Conservation (phyloP, 2,113 vertebrate genomes). For the Chloropsis cyanopogon region DNA sequence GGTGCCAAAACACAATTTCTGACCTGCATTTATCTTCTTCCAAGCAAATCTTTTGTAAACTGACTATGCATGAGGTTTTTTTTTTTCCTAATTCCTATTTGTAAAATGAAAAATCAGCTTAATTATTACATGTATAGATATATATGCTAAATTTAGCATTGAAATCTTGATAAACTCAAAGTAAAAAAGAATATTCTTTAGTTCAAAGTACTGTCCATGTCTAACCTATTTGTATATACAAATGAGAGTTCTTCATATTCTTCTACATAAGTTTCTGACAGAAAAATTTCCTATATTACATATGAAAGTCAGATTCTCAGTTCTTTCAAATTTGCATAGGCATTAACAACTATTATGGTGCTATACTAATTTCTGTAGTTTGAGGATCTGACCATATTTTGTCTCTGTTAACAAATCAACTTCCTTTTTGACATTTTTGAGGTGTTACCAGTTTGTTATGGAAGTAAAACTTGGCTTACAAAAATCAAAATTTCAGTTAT, state of each 20-base stretch:
- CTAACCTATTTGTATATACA: background rate
- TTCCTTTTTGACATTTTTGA: background rate
- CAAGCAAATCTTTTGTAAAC: slow-evolving; percentile 28
- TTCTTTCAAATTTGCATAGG: background rate
- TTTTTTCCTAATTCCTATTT: background rate
- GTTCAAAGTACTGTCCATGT: background rate
- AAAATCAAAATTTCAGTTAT: background rate
- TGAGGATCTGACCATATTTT: background rate
- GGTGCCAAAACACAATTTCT: slow-evolving; percentile 23
- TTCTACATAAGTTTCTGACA: background rate
- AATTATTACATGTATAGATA: background rate
- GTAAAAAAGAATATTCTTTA: background rate
- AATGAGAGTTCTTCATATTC: background rate
- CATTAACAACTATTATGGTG: background rate
- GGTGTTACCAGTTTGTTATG: background rate
- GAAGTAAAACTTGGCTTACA: background rate
- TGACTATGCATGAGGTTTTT: slow-evolving; percentile 4
- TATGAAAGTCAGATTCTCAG: background rate
- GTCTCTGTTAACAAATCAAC: background rate
- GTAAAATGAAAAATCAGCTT: background rate
- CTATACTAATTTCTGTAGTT: background rate
- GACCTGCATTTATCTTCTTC: slow-evolving; percentile 3
- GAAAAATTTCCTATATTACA: background rate
- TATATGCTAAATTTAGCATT: background rate
- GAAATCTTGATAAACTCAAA: background rate